Evolutionary conservation across 2,888 invertebrate genomes (phyloP).

Genomic region (Lasioglossum calceatum): DNA sequence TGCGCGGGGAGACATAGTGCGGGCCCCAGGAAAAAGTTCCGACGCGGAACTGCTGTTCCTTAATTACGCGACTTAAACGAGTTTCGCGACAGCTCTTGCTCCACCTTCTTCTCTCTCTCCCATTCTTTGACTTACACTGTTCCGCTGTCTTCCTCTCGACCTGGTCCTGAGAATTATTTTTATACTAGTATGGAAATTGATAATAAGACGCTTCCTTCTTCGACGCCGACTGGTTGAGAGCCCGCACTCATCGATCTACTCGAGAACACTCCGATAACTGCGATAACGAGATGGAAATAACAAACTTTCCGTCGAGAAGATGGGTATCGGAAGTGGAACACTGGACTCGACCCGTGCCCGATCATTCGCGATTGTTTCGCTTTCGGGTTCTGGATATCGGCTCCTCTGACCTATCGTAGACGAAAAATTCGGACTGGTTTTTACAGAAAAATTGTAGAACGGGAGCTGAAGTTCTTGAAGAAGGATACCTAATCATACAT

Average conservation of each 20-base stretch:
- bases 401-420: too few relatives aligned
- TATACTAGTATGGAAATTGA: slow-evolving; percentile 22
- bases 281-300: slow-evolving; percentile 56
- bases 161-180: slow-evolving; percentile 19
- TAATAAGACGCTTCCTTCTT: slow-evolving; percentile 17
- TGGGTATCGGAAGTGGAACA: slow-evolving; percentile 13
- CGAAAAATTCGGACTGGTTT: too few relatives aligned
- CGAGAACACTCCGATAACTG: slow-evolving; percentile 47
- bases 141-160: neutral
- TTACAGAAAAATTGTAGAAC: too few relatives aligned
- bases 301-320: slow-evolving; percentile 33
- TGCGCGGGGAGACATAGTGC: slow-evolving; percentile 22
- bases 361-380: neutral
- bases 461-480: too few relatives aligned
- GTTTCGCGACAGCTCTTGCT: slow-evolving; percentile 30
- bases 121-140: neutral
- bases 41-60: slow-evolving; percentile 24
- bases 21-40: slow-evolving; percentile 15
- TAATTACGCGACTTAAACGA: slow-evolving; percentile 54
- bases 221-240: neutral
- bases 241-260: neutral
- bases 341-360: neutral
- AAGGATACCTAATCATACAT: too few relatives aligned
- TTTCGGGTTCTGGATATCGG: neutral
- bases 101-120: neutral